phyloP scores from a whole-genome alignment of 2,797 vertebrate genomes.

The Hypotaenidia philippensis region DNA sequence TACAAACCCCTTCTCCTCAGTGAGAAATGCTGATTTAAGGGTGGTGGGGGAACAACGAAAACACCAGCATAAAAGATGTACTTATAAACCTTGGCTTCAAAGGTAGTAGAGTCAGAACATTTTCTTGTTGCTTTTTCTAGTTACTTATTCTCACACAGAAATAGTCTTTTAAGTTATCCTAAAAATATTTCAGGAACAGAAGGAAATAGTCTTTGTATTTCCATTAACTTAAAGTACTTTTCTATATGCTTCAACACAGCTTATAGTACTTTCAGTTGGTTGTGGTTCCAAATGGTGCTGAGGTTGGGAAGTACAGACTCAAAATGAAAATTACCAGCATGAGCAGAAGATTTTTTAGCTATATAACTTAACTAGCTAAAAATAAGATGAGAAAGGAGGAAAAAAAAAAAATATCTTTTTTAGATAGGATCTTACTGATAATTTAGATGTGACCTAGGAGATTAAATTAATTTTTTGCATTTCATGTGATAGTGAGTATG shows the following conservation, averaged over 20 bases:
- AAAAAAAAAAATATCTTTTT: neutral
- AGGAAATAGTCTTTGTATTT: neutral
- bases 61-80: too few relatives aligned
- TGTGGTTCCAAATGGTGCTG: neutral
- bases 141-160: neutral
- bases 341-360: neutral
- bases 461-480: fast-evolving
- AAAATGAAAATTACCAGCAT: neutral
- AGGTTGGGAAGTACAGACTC: neutral
- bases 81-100: neutral
- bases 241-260: neutral
- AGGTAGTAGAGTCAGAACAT: neutral
- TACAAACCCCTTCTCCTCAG: neutral
- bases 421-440: neutral
- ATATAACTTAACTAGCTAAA: neutral
- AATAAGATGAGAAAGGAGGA: neutral
- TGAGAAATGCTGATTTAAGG: neutral
- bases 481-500: neutral
- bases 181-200: neutral
- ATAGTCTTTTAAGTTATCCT: neutral
- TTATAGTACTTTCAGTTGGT: neutral
- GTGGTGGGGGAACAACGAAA: too few relatives aligned
- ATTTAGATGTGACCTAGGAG: neutral
- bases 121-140: neutral
- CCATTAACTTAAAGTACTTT: neutral